Evolutionary conservation across 2,888 invertebrate genomes (phyloP).

Genomic region (Macrophya alboannulata): DNA sequence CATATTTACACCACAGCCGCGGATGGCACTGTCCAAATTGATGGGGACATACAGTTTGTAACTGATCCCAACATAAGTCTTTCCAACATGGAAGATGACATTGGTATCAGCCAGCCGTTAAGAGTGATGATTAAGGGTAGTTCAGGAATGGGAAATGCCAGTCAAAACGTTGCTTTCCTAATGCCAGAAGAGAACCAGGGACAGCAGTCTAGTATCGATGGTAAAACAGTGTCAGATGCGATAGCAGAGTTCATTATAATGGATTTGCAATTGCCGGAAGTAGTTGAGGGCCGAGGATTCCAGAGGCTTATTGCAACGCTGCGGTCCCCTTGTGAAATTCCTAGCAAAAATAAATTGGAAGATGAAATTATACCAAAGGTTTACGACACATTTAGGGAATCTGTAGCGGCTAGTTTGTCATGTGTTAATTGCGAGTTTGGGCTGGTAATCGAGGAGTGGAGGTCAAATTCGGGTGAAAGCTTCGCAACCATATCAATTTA

Average conservation of each 20-base stretch:
- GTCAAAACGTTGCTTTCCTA: slow-evolving; percentile 75
- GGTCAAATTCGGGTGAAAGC: slow-evolving; percentile 75
- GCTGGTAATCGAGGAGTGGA: slow-evolving; percentile 80
- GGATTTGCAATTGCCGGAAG: slow-evolving; percentile 80
- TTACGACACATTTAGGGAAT: slow-evolving; percentile 78
- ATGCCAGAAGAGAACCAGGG: slow-evolving; percentile 74
- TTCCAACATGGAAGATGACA: slow-evolving; percentile 75
- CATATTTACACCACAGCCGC: slow-evolving; percentile 78
- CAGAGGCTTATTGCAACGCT: slow-evolving; percentile 80
- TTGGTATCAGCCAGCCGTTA: slow-evolving; percentile 70
- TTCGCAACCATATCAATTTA: slow-evolving; percentile 79
- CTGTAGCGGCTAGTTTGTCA: slow-evolving; percentile 73
- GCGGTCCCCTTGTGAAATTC: slow-evolving; percentile 80
- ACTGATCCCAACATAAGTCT: slow-evolving; percentile 77
- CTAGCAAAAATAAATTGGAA: slow-evolving; percentile 79
- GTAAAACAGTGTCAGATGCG: slow-evolving; percentile 79
- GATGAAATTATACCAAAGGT: slow-evolving; percentile 80
- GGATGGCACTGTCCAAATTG: slow-evolving; percentile 79
- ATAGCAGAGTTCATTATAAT: slow-evolving; percentile 80
- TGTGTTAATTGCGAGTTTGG: slow-evolving; percentile 75
- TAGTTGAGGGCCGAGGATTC: slow-evolving; percentile 80
- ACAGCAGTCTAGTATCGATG: slow-evolving; percentile 70
- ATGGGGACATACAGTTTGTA: slow-evolving; percentile 79
- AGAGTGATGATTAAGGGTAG: slow-evolving; percentile 72
- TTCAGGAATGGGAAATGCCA: slow-evolving; percentile 61